Evolutionary conservation across 1,140 invertebrate species (phyloP).

Genomic region (Macrocentrus cingulum): DNA sequence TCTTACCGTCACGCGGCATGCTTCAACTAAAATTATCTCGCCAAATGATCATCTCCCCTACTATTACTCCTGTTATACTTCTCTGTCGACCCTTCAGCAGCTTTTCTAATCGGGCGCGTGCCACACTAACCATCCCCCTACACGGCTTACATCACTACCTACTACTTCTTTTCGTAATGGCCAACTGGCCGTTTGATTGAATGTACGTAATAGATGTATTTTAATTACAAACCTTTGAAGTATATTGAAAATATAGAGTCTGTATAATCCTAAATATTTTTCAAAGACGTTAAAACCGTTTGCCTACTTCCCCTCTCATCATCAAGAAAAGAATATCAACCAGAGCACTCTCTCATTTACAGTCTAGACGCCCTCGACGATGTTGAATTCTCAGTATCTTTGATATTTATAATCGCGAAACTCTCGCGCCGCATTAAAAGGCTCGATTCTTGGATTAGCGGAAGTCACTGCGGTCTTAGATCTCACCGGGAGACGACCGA

Average conservation of each 20-base stretch:
- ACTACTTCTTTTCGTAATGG: too few relatives aligned
- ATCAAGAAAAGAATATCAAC: neutral
- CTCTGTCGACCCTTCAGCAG: neutral
- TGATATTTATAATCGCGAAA: constrained; percentile 59
- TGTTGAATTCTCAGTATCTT: constrained; percentile 50
- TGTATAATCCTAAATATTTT: too few relatives aligned
- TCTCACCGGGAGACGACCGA: constrained; percentile 50
- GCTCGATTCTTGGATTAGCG: constrained; percentile 58
- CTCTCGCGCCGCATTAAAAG: constrained; percentile 55
- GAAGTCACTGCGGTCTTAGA: constrained; percentile 53
- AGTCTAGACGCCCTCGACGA: constrained; percentile 36
- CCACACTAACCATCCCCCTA: too few relatives aligned
- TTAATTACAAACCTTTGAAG: neutral
- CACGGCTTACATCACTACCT: too few relatives aligned
- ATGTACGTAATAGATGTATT: too few relatives aligned
- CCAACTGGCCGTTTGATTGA: too few relatives aligned
- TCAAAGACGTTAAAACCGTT: too few relatives aligned
- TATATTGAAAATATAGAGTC: neutral
- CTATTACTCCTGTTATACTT: too few relatives aligned
- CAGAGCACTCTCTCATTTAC: constrained; percentile 31
- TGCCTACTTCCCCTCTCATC: too few relatives aligned
- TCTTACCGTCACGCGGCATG: constrained; percentile 1
- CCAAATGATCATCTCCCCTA: constrained; percentile 30
- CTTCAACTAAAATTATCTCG: constrained; percentile 37
- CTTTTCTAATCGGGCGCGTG: neutral